Base-by-base conservation (phyloP, 2,888 invertebrate genomes). In the Liposcelis brunnea region DNA sequence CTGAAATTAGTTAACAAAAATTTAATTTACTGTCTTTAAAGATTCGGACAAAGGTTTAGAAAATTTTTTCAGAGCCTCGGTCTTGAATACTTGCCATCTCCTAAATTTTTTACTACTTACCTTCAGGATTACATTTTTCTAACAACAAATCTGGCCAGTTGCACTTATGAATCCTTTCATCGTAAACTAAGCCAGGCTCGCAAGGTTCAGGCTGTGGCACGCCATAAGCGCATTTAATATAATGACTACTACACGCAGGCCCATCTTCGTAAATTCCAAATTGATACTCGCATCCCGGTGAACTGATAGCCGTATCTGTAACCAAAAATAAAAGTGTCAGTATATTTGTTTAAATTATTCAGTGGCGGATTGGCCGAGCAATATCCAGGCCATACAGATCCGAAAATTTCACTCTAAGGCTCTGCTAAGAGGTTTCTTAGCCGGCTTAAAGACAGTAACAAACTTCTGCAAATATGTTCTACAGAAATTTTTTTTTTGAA, bases 111-210 rank as follows among this genome's bases (percentile, higher is more conserved):
- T 7, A 37, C 14, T 37, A 37, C 43, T 52, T 65, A 84, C 84
- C 82, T 74, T 89, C 89, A 51, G 89, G 87, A 63, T 87, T 86
- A 64, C 91, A 91, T 26, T 72, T 76, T 47, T 87, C 85, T 50
- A 83, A 68, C 35, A 91, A 70, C 48, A 86, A 77, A 68, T 91
- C 91, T 6, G 91, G 90, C 91, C 91, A 91, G 63, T 90, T 89
- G 71, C 91, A 91, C 43, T 79, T 76, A 59, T 91, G 90, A 48
- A 74, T 85, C 54, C 81, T 77, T 43, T 84, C 80, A 55, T 91
- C 89, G 62, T 90, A 91, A 12, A 80, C 90, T 47, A 91, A 68
- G 2, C 91, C 91, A 1, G 86, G 77, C 44, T 84, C 85, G 63
- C 90, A 91, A 10, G 82, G 77, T 53, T 79, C 74, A 50, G 82